Base-by-base conservation (phyloP, 2,888 invertebrate genomes). In the Eurytoma adleriae region DNA sequence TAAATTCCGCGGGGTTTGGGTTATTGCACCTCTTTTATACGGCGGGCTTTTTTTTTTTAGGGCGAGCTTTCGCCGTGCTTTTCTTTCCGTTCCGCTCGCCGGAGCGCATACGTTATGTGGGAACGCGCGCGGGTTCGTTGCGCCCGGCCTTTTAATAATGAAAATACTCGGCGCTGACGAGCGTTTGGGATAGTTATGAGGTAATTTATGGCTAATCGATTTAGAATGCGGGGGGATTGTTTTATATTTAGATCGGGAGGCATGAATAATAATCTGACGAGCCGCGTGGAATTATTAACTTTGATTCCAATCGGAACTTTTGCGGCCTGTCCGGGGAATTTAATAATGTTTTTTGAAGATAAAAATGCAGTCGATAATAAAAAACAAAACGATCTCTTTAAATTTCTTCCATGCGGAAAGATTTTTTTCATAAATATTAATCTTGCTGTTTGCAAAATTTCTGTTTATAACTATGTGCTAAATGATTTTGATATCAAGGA, bases 21-120 rank as follows among this genome's bases (percentile, higher is more conserved):
- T 78, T 78, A 78, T 78, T 72, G 72, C 67, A 78, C 78, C 52
- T 30, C 62, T 57, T 30, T n/a, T 14, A 50, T 7, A n/a, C 50
- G 57, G 3, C 20, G 40, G 40, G 40, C 40, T n/a, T n/a, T n/a
- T n/a, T 40, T 7, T 52, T 68, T 66, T 54, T 54, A 54, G 54
- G 54, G 52, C 5, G 50, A 12, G 40, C 40, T 20, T 18, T 56
- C 16, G 40, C 40, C 27, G 14, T 40, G 62, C 64, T 64, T 40
- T 64, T 64, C 40, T 64, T 64, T 64, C 40, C 40, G 40, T 40
- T 40, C 40, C 40, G 40, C 40, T 40, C 40, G 40, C 5, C 40
- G 40, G 40, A 40, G 5, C 40, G 64, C 64, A 48, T 64, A 40
- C 40, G 30, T 40, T 40, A 64, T 64, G 18, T 2, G 40, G 27